phyloP scores from a whole-genome alignment of 2,888 invertebrate genomes.

The Melanchra persicariae region DNA sequence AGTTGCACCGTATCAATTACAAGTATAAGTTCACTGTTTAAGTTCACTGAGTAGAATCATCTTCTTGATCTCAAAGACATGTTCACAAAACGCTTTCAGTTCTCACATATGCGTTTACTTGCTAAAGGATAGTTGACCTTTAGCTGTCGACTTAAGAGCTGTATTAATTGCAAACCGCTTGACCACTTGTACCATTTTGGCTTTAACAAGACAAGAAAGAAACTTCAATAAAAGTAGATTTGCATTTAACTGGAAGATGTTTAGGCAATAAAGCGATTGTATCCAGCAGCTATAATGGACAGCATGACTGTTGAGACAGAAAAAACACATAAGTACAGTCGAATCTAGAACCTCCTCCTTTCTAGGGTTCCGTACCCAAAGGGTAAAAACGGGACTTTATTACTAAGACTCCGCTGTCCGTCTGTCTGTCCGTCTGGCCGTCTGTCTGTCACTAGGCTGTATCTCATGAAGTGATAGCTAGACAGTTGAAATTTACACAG shows the following conservation, averaged over 20 bases:
- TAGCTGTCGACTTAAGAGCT: not conserved
- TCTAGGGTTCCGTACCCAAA: too few relatives aligned
- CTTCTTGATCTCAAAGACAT: not conserved
- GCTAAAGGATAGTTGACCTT: not conserved
- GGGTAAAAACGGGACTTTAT: too few relatives aligned
- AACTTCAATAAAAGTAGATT: not conserved
- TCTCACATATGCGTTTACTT: too few relatives aligned
- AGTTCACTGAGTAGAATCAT: not conserved
- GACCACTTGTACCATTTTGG: not conserved
- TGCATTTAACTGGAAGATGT: not conserved
- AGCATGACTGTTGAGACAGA: too few relatives aligned
- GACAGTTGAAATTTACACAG: too few relatives aligned
- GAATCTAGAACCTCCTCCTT: too few relatives aligned
- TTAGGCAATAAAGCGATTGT: not conserved
- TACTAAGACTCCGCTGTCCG: too few relatives aligned
- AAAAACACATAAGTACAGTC: too few relatives aligned
- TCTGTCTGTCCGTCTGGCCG: too few relatives aligned
- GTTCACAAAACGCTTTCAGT: not conserved
- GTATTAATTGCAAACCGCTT: not conserved
- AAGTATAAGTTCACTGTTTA: too few relatives aligned
- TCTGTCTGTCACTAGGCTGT: too few relatives aligned
- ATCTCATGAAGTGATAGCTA: too few relatives aligned
- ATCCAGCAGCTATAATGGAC: not conserved
- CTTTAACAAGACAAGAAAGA: not conserved
- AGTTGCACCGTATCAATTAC: not conserved